Evolutionary conservation across 2,113 vertebrate genomes (phyloP).

Genomic region (Microtus montanus): DNA sequence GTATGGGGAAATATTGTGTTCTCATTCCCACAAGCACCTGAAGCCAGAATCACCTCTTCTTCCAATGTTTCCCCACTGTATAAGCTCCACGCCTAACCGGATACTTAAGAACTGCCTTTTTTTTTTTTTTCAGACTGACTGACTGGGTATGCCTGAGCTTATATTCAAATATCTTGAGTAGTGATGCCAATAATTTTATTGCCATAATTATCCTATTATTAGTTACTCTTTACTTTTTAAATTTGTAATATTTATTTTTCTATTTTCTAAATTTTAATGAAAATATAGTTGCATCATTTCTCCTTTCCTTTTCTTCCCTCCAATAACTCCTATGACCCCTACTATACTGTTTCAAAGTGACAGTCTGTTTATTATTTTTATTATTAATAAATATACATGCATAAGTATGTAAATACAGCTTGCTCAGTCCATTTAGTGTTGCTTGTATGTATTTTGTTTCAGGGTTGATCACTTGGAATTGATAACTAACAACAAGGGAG

Average conservation of each 20-base stretch:
- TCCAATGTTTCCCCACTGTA: neutral
- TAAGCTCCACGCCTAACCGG: neutral
- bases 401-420: neutral
- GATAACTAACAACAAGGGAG: neutral
- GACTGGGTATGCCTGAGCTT: too few species aligned
- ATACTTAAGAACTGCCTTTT: neutral
- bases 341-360: neutral
- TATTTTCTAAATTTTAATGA: neutral
- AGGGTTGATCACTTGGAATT: neutral
- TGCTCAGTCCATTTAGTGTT: neutral
- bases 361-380: neutral
- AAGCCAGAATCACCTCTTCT: neutral
- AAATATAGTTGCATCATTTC: neutral
- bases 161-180: neutral
- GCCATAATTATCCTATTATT: neutral
- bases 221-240: neutral
- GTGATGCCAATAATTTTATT: neutral
- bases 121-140: neutral
- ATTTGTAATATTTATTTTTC: neutral
- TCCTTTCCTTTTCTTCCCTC: neutral
- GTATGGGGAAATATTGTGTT: neutral
- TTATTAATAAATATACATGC: neutral
- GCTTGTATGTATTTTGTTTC: neutral
- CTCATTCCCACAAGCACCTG: neutral
- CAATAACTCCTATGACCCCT: neutral